Percentiles rank a stretch among this genome's conserved stretches.
Conservation (phyloP, 2,797 vertebrate species). For the Sarcophilus harrisii region DNA sequence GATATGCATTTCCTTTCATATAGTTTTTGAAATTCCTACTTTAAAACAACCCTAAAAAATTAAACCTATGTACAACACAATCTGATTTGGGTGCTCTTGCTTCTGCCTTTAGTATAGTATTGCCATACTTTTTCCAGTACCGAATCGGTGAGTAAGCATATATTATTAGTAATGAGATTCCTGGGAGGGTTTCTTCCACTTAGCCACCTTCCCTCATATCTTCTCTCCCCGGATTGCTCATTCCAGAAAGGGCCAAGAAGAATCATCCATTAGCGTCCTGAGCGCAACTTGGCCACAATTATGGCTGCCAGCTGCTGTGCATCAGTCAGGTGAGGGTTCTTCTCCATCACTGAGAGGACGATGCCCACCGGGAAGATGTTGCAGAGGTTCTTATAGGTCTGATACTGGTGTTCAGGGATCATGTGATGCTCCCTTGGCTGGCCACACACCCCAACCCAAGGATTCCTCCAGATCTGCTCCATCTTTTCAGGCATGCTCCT, state of each 20-base stretch:
- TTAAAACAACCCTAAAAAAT: conserved; percentile 81
- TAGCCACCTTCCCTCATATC: conserved; percentile 49
- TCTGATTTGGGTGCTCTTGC: conserved; percentile 76
- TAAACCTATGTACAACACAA: conserved; percentile 77
- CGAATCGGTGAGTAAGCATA: conserved; percentile 80
- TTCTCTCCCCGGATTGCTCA: neutral
- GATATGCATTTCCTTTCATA: conserved; percentile 89
- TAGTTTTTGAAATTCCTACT: conserved; percentile 83
- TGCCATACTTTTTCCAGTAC: conserved; percentile 70
- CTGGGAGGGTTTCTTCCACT: conserved; percentile 65
- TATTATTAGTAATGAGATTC: conserved; percentile 79
- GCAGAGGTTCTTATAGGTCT: conserved; percentile 99
- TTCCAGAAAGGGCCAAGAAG: neutral
- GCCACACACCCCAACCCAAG: conserved; percentile 91
- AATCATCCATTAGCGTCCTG: conserved; percentile 84
- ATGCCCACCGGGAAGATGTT: conserved; percentile 98
- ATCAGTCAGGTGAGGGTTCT: conserved; percentile 97
- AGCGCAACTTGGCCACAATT: conserved; percentile 96
- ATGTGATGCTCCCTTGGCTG: conserved; percentile 93
- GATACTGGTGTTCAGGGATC: conserved; percentile 97
- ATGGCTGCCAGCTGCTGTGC: conserved; percentile 97
- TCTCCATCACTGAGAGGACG: conserved; percentile 98
- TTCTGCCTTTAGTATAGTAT: conserved; percentile 59
- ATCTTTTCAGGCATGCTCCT: conserved; percentile 99
- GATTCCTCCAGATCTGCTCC: conserved; percentile 98